Evolutionary conservation across 2,797 vertebrate genomes (phyloP).

Genomic region (Sciaenops ocellatus): DNA sequence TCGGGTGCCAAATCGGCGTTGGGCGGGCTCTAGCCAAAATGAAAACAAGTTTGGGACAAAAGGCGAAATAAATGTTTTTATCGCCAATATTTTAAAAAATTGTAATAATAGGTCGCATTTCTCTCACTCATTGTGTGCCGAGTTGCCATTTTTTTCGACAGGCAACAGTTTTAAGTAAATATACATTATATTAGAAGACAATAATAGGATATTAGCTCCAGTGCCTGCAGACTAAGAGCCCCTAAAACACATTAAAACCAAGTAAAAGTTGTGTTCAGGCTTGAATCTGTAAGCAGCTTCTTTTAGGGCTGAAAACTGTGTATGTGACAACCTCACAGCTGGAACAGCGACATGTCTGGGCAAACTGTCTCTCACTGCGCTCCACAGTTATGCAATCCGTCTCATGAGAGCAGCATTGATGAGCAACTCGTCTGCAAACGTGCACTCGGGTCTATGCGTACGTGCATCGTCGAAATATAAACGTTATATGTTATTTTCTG

Average conservation of each 20-base stretch:
- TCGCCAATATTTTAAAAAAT: background rate
- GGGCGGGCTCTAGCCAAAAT: constrained; percentile 73
- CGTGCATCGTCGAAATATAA: background rate
- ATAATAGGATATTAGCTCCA: constrained; percentile 23
- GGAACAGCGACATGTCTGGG: constrained; percentile 67
- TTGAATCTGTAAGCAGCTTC: background rate
- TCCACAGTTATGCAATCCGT: constrained; percentile 72
- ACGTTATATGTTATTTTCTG: background rate
- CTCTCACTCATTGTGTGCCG: rapidly evolving
- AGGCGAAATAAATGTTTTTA: constrained; percentile 45
- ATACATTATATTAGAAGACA: background rate
- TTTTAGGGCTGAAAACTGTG: background rate
- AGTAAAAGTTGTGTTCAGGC: background rate
- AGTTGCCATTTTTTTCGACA: background rate
- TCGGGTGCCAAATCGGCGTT: background rate
- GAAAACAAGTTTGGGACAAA: constrained; percentile 84
- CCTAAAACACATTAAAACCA: background rate
- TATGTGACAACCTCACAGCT: constrained; percentile 39
- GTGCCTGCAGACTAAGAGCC: background rate
- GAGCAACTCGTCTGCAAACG: constrained; percentile 10
- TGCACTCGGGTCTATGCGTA: background rate
- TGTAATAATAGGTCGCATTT: rapidly evolving
- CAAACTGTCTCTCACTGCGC: constrained; percentile 38
- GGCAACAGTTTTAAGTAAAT: background rate
- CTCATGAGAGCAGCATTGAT: constrained; percentile 38